A percentile compares a stretch with the other conserved stretches of the same genome.
Evolutionary conservation across 2,113 vertebrate species (phyloP).

Genomic region (Pongo abelii): DNA sequence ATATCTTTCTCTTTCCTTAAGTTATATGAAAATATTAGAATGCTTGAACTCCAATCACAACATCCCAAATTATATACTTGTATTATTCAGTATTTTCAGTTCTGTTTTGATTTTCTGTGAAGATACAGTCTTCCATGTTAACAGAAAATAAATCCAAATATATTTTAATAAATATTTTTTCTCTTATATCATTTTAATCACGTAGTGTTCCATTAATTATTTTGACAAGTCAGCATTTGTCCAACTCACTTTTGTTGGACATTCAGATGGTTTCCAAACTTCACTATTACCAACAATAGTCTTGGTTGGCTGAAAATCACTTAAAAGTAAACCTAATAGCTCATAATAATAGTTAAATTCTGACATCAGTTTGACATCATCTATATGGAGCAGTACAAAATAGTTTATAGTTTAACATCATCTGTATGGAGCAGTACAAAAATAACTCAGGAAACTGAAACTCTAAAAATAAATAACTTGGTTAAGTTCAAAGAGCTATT

Average conservation of each 20-base stretch:
- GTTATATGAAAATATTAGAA: background rate
- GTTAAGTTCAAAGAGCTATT: background rate
- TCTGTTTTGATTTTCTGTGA: conserved; percentile 8
- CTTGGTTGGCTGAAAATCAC: background rate
- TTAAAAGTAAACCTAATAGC: background rate
- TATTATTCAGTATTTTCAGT: background rate
- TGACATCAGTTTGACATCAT: background rate
- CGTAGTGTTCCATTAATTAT: background rate
- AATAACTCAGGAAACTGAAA: background rate
- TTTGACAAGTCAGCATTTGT: background rate
- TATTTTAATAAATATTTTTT: background rate
- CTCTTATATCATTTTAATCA: background rate
- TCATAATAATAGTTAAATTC: background rate
- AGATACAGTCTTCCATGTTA: background rate
- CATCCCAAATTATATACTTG: background rate
- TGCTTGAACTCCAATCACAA: background rate
- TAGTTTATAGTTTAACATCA: background rate
- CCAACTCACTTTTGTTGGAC: background rate
- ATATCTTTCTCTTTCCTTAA: background rate
- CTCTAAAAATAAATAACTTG: background rate
- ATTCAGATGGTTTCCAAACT: background rate
- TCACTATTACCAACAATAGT: background rate
- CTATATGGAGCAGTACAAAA: background rate
- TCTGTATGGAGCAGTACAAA: background rate
- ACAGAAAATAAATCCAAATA: background rate